Evolutionary conservation across 2,888 invertebrate genomes (phyloP).

Genomic region (Phragmatobia fuliginosa): DNA sequence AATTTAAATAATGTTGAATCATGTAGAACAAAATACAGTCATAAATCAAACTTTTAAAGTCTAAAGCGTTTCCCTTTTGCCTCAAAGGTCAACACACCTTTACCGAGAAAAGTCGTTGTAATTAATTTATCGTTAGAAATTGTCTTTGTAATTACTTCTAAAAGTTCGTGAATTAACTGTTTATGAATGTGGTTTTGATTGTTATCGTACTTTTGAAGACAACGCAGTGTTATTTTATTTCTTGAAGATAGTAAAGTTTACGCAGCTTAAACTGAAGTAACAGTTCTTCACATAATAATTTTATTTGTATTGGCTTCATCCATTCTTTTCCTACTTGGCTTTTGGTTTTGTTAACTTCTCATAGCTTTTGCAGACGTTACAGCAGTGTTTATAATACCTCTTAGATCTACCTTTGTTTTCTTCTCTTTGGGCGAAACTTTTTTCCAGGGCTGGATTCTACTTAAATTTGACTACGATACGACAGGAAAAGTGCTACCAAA

Average conservation of each 20-base stretch:
- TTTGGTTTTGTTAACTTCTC: too few species aligned
- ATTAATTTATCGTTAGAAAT: constrained; percentile 30
- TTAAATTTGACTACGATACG: too few species aligned
- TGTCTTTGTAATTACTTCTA: constrained; percentile 11
- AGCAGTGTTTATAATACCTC: not conserved
- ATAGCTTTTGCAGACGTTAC: not conserved
- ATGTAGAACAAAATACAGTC: constrained; percentile 15
- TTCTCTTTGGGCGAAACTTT: not conserved
- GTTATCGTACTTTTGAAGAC: not conserved
- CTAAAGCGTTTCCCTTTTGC: constrained; percentile 32
- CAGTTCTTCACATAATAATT: not conserved
- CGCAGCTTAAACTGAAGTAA: not conserved
- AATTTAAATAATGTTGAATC: constrained; percentile 11
- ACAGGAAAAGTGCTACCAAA: too few species aligned
- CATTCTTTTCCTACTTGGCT: not conserved
- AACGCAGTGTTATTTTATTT: not conserved
- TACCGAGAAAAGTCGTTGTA: constrained; percentile 21
- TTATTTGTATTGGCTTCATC: not conserved
- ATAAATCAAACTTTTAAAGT: constrained; percentile 32
- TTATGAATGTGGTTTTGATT: not conserved
- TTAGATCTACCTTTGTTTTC: not conserved
- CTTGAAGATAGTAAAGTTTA: not conserved
- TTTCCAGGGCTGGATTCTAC: too few species aligned
- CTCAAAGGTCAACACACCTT: constrained; percentile 33
- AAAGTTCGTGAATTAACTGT: constrained; percentile 10